A percentile compares a stretch with the other conserved stretches of the same genome.
Evolutionary conservation across 2,888 invertebrate genomes (phyloP).

Genomic region (Siphlonurus alternatus): DNA sequence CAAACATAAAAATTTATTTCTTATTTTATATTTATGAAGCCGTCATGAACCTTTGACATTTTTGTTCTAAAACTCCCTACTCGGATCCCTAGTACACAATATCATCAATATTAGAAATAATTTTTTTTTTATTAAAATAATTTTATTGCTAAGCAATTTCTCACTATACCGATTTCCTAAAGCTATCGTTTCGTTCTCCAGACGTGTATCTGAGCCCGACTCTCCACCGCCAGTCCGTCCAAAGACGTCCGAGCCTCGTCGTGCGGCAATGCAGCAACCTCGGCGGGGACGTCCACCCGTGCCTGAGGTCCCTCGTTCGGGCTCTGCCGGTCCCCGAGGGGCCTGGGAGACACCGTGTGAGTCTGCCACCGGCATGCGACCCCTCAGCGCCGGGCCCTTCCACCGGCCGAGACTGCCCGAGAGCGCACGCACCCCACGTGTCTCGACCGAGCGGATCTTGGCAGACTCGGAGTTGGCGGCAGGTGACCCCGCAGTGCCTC

Average conservation of each 20-base stretch:
- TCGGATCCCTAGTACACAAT: no score
- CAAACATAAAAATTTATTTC: no score
- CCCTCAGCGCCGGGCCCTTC: constrained; percentile 47
- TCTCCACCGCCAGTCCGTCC: constrained; percentile 4
- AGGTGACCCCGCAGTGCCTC: constrained; percentile 59
- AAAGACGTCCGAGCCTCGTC: constrained; percentile 6
- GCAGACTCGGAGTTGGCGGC: constrained; percentile 38
- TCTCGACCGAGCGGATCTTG: constrained; percentile 34
- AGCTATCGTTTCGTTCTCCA: no score
- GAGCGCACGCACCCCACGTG: constrained; percentile 24
- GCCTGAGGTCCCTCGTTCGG: background rate
- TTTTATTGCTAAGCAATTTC: no score
- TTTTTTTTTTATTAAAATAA: no score
- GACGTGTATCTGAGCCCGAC: background rate
- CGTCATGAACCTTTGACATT: no score
- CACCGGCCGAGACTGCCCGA: constrained; percentile 24
- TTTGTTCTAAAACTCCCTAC: no score
- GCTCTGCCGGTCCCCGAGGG: constrained; percentile 5
- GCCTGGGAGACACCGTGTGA: constrained; percentile 7
- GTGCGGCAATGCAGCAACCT: background rate
- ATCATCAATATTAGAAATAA: no score
- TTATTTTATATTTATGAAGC: no score
- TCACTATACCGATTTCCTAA: no score
- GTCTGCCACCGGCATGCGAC: constrained; percentile 24
- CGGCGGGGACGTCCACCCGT: background rate